Evolutionary conservation across 2,113 vertebrate genomes (phyloP).

Genomic region (Illadopsis cleaveri): DNA sequence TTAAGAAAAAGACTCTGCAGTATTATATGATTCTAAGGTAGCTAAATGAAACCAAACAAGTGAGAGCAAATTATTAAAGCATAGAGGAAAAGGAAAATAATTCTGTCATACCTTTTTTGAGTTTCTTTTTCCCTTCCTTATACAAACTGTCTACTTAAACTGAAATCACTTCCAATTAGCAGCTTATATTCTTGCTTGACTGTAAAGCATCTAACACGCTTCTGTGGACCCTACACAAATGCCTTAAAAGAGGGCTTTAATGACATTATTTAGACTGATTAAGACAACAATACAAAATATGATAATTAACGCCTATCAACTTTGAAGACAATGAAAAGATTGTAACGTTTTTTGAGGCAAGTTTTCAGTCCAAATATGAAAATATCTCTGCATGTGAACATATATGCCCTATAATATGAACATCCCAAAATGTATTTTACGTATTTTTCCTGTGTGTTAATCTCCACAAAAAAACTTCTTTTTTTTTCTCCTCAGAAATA

Average conservation of each 20-base stretch:
- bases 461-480: neutral
- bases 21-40: neutral
- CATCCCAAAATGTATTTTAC: neutral
- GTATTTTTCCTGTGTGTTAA: neutral
- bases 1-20: neutral
- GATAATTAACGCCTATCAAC: neutral
- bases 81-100: neutral
- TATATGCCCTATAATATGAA: neutral
- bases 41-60: neutral
- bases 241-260: neutral
- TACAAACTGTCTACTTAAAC: neutral
- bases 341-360: neutral
- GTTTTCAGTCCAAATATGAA: neutral
- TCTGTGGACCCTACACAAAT: neutral
- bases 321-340: neutral
- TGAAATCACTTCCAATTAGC: neutral
- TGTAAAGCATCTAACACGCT: neutral
- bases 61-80: neutral
- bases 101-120: rapidly evolving
- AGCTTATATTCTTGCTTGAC: neutral
- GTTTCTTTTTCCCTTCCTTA: neutral
- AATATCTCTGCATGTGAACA: neutral
- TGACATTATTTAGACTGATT: neutral
- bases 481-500: neutral
- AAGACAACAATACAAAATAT: neutral